Percentiles rank a stretch among this genome's conserved stretches.
Conservation (phyloP, 2,888 invertebrate genomes). For the Cryptocephalus moraei region DNA sequence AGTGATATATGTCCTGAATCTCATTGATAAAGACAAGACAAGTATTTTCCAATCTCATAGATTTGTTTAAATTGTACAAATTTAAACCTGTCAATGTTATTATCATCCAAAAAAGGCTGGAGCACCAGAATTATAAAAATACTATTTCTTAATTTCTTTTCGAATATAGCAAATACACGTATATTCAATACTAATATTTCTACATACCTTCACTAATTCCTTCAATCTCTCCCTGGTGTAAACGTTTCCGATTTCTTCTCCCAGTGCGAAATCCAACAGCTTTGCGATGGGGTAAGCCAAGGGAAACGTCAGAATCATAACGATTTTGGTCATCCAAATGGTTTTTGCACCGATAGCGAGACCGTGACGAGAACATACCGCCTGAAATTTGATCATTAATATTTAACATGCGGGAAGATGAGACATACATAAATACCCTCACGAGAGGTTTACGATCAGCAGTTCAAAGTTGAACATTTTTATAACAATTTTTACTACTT, state of each 20-base stretch:
- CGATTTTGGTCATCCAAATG: slow-evolving; percentile 81
- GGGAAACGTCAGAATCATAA: slow-evolving; percentile 91
- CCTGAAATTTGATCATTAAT: slow-evolving; percentile 53
- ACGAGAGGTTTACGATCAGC: no score
- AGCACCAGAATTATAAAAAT: background rate
- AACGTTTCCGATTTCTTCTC: slow-evolving; percentile 95
- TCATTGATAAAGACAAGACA: no score
- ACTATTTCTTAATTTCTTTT: background rate
- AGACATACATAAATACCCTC: no score
- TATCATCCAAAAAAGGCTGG: no score
- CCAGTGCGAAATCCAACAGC: slow-evolving; percentile 79
- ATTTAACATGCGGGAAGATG: no score
- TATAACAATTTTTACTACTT: no score
- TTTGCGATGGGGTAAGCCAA: slow-evolving; percentile 87
- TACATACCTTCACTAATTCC: slow-evolving; percentile 81
- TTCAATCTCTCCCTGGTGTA: slow-evolving; percentile 94
- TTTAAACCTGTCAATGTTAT: no score
- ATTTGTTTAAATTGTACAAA: no score
- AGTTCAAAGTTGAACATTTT: no score
- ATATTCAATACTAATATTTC: background rate
- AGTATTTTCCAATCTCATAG: no score
- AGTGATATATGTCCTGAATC: no score
- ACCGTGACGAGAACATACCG: slow-evolving; percentile 90
- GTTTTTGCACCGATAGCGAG: slow-evolving; percentile 93
- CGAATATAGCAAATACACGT: slow-evolving; percentile 2